Conservation (phyloP, 1,140 invertebrate genomes). For the Philotrypesis tridentata region DNA sequence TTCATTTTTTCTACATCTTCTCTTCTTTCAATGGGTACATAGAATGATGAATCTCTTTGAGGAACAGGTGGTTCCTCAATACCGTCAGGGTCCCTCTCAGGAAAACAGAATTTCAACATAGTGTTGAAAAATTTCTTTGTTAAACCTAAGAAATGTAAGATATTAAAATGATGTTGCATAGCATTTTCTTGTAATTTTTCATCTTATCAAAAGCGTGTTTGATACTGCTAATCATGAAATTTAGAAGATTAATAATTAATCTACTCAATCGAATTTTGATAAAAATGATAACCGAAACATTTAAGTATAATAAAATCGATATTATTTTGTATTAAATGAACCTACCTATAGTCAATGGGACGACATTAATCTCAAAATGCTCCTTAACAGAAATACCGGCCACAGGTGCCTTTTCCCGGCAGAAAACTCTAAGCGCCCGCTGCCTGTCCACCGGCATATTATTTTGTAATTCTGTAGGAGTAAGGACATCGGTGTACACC, state of each 20-base stretch:
- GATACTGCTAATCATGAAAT: no score
- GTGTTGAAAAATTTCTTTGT: constrained; percentile 98
- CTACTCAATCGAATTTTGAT: no score
- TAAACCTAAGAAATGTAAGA: constrained; percentile 77
- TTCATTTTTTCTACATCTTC: constrained; percentile 99
- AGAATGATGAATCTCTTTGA: constrained; percentile 89
- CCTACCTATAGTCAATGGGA: constrained; percentile 91
- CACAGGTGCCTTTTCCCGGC: constrained; percentile 92
- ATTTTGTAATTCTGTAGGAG: constrained; percentile 89
- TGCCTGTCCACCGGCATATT: constrained; percentile 90
- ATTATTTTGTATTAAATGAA: constrained; percentile 16
- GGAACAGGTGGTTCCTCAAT: constrained; percentile 80
- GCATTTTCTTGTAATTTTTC: no score
- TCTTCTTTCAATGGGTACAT: constrained; percentile 87
- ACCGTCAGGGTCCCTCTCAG: constrained; percentile 92
- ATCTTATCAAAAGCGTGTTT: no score
- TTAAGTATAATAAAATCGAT: neutral
- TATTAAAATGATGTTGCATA: neutral
- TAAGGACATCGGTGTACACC: constrained; percentile 93
- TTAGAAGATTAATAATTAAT: no score
- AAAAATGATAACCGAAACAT: no score
- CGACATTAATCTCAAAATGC: constrained; percentile 97
- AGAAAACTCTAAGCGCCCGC: constrained; percentile 90
- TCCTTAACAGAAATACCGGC: constrained; percentile 99
- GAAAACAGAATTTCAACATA: constrained; percentile 98